Conservation (phyloP, 2,113 vertebrate species). For the Solenodon paradoxus region DNA sequence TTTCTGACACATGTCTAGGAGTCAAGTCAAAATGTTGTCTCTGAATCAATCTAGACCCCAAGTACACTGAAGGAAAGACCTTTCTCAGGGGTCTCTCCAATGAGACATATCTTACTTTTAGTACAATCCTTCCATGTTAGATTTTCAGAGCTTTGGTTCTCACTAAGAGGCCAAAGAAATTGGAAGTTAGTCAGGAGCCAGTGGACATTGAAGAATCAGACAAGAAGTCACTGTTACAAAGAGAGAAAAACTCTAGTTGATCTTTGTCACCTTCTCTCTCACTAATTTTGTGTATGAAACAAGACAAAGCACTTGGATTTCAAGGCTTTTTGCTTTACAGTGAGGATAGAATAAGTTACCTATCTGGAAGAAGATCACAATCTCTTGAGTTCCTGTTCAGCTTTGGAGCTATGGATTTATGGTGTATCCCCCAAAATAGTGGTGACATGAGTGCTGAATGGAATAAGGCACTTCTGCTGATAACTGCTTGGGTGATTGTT, state of each 20-base stretch:
- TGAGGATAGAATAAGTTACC: neutral
- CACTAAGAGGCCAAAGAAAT: neutral
- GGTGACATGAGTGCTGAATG: neutral
- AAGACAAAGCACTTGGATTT: neutral
- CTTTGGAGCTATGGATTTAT: neutral
- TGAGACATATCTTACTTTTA: neutral
- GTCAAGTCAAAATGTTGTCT: neutral
- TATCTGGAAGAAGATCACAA: neutral
- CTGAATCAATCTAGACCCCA: neutral
- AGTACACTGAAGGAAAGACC: neutral
- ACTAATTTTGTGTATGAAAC: neutral
- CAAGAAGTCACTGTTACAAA: neutral
- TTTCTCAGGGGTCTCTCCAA: neutral
- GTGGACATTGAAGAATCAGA: neutral
- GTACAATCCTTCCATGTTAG: neutral
- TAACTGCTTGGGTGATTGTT: neutral
- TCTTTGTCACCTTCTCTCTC: neutral
- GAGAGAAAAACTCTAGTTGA: neutral
- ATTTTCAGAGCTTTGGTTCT: neutral
- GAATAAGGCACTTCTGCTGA: neutral
- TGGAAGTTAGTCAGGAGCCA: neutral
- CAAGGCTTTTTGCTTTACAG: neutral
- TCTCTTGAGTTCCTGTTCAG: neutral
- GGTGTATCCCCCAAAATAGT: neutral
- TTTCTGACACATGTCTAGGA: neutral